Evolutionary conservation across 2,113 vertebrate species (phyloP).

Genomic region (Myocastor coypus): DNA sequence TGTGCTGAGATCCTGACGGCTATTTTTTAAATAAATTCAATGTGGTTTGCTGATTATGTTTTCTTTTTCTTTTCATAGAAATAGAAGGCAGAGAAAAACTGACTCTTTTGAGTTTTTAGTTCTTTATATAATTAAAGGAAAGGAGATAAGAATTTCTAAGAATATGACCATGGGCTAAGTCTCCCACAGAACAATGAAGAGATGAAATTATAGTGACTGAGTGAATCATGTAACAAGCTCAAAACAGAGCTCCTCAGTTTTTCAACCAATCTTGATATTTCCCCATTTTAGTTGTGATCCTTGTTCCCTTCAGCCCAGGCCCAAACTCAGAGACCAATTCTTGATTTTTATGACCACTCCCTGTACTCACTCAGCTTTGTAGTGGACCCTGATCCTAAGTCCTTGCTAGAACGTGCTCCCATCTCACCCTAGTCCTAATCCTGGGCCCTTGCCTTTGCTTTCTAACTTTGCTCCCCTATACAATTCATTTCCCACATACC

Average conservation of each 20-base stretch:
- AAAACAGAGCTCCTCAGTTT: not conserved
- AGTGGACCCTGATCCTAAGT: not conserved
- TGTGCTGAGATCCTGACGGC: not conserved
- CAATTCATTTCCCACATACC: not conserved
- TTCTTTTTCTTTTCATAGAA: conserved; percentile 6
- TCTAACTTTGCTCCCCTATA: not conserved
- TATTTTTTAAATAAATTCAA: not conserved
- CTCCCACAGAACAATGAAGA: not conserved
- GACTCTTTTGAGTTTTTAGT: not conserved
- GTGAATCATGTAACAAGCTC: not conserved
- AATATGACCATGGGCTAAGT: not conserved
- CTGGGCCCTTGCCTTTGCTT: not conserved
- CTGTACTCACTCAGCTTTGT: not conserved
- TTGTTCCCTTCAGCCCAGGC: not conserved
- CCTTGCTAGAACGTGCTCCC: not conserved
- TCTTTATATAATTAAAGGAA: not conserved
- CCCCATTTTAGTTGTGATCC: not conserved
- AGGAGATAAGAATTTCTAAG: not conserved
- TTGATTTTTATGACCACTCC: not conserved
- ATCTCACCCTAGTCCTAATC: not conserved
- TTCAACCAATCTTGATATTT: not conserved
- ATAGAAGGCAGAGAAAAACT: not conserved
- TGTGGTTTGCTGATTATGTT: not conserved
- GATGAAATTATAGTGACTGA: not conserved
- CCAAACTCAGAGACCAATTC: not conserved